A percentile compares a stretch with the other conserved stretches of the same genome.
Evolutionary conservation across 2,888 invertebrate species (phyloP).

Genomic region (Pseudeuparius sepicola): DNA sequence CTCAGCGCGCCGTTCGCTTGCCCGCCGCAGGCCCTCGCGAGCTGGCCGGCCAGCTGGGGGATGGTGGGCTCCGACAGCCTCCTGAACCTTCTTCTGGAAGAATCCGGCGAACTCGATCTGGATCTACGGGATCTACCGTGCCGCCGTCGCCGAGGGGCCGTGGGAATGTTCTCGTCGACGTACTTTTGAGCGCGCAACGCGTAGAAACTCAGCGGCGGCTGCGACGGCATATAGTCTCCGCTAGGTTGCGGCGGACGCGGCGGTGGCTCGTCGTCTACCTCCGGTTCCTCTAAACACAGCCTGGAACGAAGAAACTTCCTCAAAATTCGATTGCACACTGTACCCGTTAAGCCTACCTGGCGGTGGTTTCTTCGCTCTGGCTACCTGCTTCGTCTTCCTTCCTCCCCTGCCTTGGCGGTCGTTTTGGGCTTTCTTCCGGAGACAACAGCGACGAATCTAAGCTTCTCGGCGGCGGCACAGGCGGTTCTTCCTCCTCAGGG

Average conservation of each 20-base stretch:
- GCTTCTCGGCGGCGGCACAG: conserved; percentile 17
- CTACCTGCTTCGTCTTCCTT: conserved; percentile 10
- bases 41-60: conserved; percentile 58
- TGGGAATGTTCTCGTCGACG: conserved; percentile 37
- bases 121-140: conserved; percentile 34
- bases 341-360: too few relatives aligned
- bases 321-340: too few relatives aligned
- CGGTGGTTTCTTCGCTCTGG: too few relatives aligned
- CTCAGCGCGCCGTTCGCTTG: conserved; percentile 55
- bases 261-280: conserved; percentile 34
- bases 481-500: conserved; percentile 11
- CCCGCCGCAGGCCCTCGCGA: conserved; percentile 57
- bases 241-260: conserved; percentile 38
- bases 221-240: conserved; percentile 34
- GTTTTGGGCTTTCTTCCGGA: conserved; percentile 13
- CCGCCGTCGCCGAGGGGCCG: conserved; percentile 41
- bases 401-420: conserved; percentile 11
- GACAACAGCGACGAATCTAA: conserved; percentile 8
- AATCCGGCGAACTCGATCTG: conserved; percentile 32
- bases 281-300: too few relatives aligned
- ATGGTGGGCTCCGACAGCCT: conserved; percentile 52
- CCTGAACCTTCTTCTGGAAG: conserved; percentile 25
- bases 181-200: conserved; percentile 33
- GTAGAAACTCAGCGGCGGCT: conserved; percentile 38
- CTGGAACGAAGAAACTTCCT: too few relatives aligned